phyloP scores from a whole-genome alignment of 2,113 vertebrate genomes.

The Benthochromis sp. region DNA sequence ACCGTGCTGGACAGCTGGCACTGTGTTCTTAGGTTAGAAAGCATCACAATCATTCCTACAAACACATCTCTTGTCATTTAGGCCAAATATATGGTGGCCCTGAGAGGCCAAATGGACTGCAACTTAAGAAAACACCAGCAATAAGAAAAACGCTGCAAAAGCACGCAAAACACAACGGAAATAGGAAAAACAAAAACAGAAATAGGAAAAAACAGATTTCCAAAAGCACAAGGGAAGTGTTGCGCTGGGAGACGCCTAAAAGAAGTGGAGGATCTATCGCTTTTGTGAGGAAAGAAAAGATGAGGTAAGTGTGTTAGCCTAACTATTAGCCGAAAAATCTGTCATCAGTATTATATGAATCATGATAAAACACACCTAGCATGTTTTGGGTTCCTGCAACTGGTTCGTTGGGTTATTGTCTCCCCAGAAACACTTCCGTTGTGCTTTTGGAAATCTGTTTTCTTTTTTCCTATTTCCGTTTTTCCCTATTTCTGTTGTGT shows the following conservation, averaged over 20 bases:
- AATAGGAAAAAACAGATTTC: not conserved
- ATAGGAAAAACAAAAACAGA: fast-evolving
- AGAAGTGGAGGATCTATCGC: not conserved
- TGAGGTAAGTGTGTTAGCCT: not conserved
- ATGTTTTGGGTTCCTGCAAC: not conserved
- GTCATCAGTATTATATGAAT: fast-evolving
- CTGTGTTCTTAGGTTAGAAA: not conserved
- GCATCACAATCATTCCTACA: not conserved
- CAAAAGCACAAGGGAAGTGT: not conserved
- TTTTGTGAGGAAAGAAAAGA: not conserved
- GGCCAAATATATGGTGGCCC: not conserved
- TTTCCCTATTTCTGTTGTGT: not conserved
- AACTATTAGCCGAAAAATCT: not conserved
- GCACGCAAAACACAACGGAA: fast-evolving
- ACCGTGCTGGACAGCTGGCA: not conserved
- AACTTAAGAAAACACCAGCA: not conserved
- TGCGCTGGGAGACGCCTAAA: fast-evolving
- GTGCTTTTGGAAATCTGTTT: not conserved
- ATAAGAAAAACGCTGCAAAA: not conserved
- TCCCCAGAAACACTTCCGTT: not conserved
- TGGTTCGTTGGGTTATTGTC: not conserved
- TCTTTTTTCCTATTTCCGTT: not conserved
- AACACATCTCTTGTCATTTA: not conserved
- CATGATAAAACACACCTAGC: not conserved
- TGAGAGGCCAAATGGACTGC: not conserved